Evolutionary conservation across 2,797 vertebrate species (phyloP), one percentile per base, ranked within the genome.

Genomic region (Sebastes nivosus): DNA sequence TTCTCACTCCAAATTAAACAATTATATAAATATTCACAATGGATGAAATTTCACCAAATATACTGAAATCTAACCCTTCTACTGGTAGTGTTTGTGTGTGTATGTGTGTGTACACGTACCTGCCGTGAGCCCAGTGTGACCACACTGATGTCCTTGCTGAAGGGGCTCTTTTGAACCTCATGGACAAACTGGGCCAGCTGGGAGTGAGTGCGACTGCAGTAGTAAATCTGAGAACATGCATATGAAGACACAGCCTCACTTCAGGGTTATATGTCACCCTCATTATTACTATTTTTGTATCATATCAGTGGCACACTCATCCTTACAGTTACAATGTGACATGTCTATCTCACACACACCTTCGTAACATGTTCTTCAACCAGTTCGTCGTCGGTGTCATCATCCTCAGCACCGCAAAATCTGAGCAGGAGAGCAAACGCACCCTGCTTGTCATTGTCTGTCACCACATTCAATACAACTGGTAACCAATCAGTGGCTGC

Each of bases 161-260:
- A 99, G 7, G 97, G 97, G 80, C 98, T 99, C 91, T 97, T 99
- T 86, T 97, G 98, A 13, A 99, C 97, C 86, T 99, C 98, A 0
- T 83, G 98, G 57, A 99, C 97, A 86, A 99, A 99, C 88, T 99
- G 99, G 57, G 97, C 95, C 81, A 99, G 95, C 95, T 99, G 99
- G 9, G 99, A 99, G 86, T 99, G 99, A 2, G 98, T 99, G 71
- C 99, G 97, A 76, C 98, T 99, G 90, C 98, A 99, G 94, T 99
- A 99, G 92, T 99, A 99, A 81, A 99, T 98, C 99, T 99, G 75
- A 58, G 29, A 10, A 80, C 32, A 84, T 3, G 32, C 20, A 80
- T 8, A 77, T 6, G 6, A 9, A 13, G 36, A 73, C 9, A 61
- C 14, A 27, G 9, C 38, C 29, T 76, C 59, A 72, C 36, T 54